Base-by-base conservation (phyloP, 2,113 vertebrate species). In the Marcusenius ussheri region DNA sequence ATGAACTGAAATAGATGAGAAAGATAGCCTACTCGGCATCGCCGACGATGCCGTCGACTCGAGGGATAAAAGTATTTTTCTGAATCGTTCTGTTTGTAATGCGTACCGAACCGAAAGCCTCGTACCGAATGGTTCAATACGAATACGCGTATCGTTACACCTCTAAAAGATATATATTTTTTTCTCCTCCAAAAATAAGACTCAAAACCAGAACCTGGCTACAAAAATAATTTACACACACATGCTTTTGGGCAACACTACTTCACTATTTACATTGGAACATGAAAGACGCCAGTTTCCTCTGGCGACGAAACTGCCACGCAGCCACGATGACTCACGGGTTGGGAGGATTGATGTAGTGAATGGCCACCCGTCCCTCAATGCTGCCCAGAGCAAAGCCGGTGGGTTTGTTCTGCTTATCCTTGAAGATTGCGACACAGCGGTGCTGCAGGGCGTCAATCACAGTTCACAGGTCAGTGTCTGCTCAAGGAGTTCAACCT, bases 381-480 rank as follows among this genome's bases (percentile, higher is more conserved):
- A 99, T 99, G 90, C 98, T 99, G 89, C 98, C 98, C 93, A 99
- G 95, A 24, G 98, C 98, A 95, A 99, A 99, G 21, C 98, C 98
- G 7, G 98, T 99, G 0, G 98, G 98, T 91, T 99, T 99, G 94
- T 98, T 99, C 94, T 99, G 98, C 93, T 99, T 99, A 95, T 99
- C 98, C 95, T 98, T 99, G 94, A 99, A 99, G 94, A 99, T 99
- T 90, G 98, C 98, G 77, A 99, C 98, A 93, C 98, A 99, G n/a
- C 98, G 98, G 92, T 99, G 98, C 98, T 99, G 88, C 80, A 42
- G 89, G 42, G 47, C 27, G 31, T 15, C 7, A 7, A 42, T 35
- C 39, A 87, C 46, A 49, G 45, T 39, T 46, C 83, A 50, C 58
- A 87, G 50, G 27, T 83, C 51, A 47, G 42, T 31, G 21, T 9